Evolutionary conservation across 2,797 vertebrate species (phyloP), one percentile per base, ranked within the genome.

Genomic region (Onychomys arenicola): DNA sequence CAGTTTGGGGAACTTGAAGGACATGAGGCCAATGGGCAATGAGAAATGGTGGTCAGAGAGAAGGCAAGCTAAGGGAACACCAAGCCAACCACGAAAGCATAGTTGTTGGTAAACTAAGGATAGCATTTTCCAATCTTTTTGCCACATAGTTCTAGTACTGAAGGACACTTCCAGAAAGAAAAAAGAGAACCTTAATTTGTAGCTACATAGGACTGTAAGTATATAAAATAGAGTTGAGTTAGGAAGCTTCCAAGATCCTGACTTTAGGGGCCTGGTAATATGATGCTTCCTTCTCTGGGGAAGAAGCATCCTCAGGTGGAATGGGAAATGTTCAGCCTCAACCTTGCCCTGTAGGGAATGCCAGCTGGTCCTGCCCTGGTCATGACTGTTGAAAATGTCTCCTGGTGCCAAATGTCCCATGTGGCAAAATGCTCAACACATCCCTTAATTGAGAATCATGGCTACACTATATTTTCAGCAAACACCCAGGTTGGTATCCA

Each of bases 21-120:
- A 46, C 17, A 75, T 29, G 12, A 80, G 1, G 19, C 34, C 87
- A 10, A n/a, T 29, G 27, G 32, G 13, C 19, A 46, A 67, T 11
- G 49, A 76, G 19, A 63, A 84, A 71, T 6, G 11, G 52, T 59
- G 32, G 40, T 73, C 85, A 92, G 71, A 73, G 61, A 49, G 43
- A 89, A 85, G 21, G 19, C 63, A 1, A 1, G 5, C 40, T 46
- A 69, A 65, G 3, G 25, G 43, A 85, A 73, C 21, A 52, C 12
- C 67, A 46, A 6, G 21, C 10, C 13, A 3, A 19, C n/a, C 0
- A 25, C 0, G 7, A 43, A 61, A 32, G 4, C 34, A 25, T 37
- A 59, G 81, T 23, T 52, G 25, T 77, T 55, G 34, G 40, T 77
- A 46, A 67, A 65, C 49, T 86, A 83, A 77, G 21, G 12, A 2